These are phyloP conservation scores for Tympanoctomys barrerae DNA, from an alignment of 2,797 vertebrate genomes.

Conservation along the genomic window DNA sequence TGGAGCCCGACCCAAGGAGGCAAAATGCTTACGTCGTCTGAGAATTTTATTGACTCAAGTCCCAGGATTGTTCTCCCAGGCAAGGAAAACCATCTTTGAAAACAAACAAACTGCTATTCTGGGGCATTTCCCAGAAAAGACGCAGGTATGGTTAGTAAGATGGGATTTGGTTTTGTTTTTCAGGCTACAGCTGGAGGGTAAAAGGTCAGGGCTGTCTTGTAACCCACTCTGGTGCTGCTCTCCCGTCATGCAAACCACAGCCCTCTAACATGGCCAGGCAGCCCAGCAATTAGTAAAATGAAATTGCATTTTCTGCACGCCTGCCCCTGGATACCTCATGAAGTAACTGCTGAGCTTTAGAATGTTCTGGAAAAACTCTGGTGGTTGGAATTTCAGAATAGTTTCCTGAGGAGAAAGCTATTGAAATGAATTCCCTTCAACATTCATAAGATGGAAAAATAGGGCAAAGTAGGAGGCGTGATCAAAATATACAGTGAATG, in stretches of 20 bases:
- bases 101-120: constrained; percentile 80
- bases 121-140: constrained; percentile 84
- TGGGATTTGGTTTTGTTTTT: constrained; percentile 79
- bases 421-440: constrained; percentile 67
- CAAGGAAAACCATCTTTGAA: constrained; percentile 81
- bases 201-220: constrained; percentile 75
- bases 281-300: constrained; percentile 68
- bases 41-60: constrained; percentile 69
- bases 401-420: constrained; percentile 60
- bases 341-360: constrained; percentile 68
- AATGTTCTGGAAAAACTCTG: constrained; percentile 64
- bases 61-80: constrained; percentile 73
- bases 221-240: constrained; percentile 64
- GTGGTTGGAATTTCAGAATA: constrained; percentile 62
- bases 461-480: neutral
- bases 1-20: neutral
- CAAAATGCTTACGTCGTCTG: constrained; percentile 64
- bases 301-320: constrained; percentile 74
- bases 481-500: neutral
- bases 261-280: constrained; percentile 48
- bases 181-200: constrained; percentile 29
- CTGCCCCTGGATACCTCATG: constrained; percentile 66
- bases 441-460: neutral
- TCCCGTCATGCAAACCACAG: constrained; percentile 81
- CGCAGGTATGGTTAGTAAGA: constrained; percentile 81